Evolutionary conservation across 2,113 vertebrate species (phyloP), one percentile per base, ranked within the genome.

Genomic region (Semnornis frantzii): DNA sequence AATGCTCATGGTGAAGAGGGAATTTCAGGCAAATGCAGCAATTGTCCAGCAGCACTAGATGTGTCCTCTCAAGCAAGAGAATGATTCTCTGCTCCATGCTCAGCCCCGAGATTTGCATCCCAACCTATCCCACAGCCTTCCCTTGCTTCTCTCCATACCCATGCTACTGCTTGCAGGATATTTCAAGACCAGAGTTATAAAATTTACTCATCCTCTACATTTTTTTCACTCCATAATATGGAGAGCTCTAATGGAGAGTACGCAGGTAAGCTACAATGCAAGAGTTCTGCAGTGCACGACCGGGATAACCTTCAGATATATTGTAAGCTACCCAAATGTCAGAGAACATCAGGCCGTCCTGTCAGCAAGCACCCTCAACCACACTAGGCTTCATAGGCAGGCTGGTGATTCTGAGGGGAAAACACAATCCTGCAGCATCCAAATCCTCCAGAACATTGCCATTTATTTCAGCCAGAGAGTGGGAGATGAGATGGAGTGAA

Each of bases 161-260:
- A 44, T 0, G 0, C 15, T 62, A 64, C 13, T 0, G 0, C 15
- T 62, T 68, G 13, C 0, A 0, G 16, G 11, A 21, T 6, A 34
- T 14, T 70, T 37, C 8, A 8, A 73, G 16, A 50, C 5, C 15
- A 54, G 28, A 73, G 31, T 20, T 23, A n/a, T 37, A 55, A 34
- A 39, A 82, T 37, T 6, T 10, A 12, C 42, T 17, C 34, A 10
- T 13, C 9, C 6, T 33, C 10, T 0, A 0, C 3, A 5, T 3
- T 15, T 44, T 48, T 18, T 54, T 19, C 33, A 6, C 46, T 24
- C 60, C 0, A 1, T 46, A 24, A 12, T 6, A 0, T 0, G 6
- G 57, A 69, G 63, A 6, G 3, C 46, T 25, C 70, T 24, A 20
- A 14, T 3, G 0, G n/a, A 57, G 21, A 21, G 34, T 48, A 1